Conservation (phyloP, 2,888 invertebrate species). For the Nemapogon koenigi region DNA sequence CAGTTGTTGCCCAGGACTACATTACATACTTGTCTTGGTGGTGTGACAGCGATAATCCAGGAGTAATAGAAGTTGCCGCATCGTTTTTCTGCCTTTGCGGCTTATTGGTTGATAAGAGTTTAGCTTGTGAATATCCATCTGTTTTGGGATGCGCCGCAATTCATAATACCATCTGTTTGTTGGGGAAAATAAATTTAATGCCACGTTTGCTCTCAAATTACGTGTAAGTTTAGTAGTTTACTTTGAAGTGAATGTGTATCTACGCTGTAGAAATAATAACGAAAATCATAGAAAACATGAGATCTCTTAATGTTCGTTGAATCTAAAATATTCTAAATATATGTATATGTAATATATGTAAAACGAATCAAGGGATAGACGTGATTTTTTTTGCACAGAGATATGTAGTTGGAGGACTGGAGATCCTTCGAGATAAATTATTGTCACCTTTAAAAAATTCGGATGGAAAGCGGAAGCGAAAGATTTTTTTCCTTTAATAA, state of each 20-base stretch:
- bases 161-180: slow-evolving; percentile 29
- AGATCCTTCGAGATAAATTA: no score
- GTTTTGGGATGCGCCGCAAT: slow-evolving; percentile 37
- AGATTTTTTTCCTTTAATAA: no score
- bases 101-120: slow-evolving; percentile 29
- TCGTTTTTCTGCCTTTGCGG: slow-evolving; percentile 40
- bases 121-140: slow-evolving; percentile 35
- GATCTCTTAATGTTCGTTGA: no score
- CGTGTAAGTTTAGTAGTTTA: slow-evolving; percentile 26
- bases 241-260: background rate
- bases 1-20: slow-evolving; percentile 40
- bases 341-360: no score
- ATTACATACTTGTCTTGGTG: slow-evolving; percentile 39
- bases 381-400: no score
- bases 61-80: slow-evolving; percentile 36
- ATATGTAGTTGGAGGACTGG: no score
- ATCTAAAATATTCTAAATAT: no score
- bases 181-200: slow-evolving; percentile 24
- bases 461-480: no score
- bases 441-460: no score
- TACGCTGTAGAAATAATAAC: background rate
- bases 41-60: slow-evolving; percentile 26
- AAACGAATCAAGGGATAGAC: no score
- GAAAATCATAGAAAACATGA: no score
- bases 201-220: background rate